Evolutionary conservation across 2,888 invertebrate genomes (phyloP).

Genomic region (Spicauda simplicius): DNA sequence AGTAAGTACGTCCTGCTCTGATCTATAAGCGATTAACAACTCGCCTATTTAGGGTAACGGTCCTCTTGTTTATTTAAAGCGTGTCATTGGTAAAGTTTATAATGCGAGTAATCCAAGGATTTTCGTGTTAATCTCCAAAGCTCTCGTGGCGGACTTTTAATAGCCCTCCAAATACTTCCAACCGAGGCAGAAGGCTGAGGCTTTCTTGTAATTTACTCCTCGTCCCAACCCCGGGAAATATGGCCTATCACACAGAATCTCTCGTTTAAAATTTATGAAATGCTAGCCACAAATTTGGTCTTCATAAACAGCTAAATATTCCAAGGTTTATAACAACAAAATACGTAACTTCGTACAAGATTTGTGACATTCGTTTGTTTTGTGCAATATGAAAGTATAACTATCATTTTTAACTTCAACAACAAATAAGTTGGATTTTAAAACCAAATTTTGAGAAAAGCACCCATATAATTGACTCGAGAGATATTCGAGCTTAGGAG

Average conservation of each 20-base stretch:
- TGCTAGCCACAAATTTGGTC: slow-evolving; percentile 6
- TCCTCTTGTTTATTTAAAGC: slow-evolving; percentile 40
- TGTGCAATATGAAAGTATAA: neutral
- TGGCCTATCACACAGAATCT: slow-evolving; percentile 35
- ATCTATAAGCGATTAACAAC: no score
- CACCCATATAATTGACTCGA: no score
- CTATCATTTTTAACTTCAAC: neutral
- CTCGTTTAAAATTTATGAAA: slow-evolving; percentile 23
- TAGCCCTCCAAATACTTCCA: slow-evolving; percentile 66
- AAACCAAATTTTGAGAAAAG: no score
- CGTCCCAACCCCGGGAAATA: slow-evolving; percentile 57
- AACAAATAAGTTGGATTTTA: no score
- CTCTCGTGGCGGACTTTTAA: slow-evolving; percentile 66
- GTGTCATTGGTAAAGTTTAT: slow-evolving; percentile 54
- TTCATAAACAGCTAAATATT: slow-evolving; percentile 5
- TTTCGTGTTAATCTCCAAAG: slow-evolving; percentile 64
- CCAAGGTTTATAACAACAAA: neutral
- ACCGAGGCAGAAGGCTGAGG: slow-evolving; percentile 57
- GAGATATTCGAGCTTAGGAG: no score
- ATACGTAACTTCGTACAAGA: neutral
- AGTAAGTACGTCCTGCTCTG: no score
- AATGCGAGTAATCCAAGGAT: slow-evolving; percentile 60
- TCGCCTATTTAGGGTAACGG: neutral
- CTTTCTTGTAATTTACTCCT: slow-evolving; percentile 65
- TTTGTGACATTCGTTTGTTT: neutral